Percentiles rank a stretch among this genome's conserved stretches.
phyloP scores from a whole-genome alignment of 1,140 invertebrate genomes.

The Chironomus striatipennis region DNA sequence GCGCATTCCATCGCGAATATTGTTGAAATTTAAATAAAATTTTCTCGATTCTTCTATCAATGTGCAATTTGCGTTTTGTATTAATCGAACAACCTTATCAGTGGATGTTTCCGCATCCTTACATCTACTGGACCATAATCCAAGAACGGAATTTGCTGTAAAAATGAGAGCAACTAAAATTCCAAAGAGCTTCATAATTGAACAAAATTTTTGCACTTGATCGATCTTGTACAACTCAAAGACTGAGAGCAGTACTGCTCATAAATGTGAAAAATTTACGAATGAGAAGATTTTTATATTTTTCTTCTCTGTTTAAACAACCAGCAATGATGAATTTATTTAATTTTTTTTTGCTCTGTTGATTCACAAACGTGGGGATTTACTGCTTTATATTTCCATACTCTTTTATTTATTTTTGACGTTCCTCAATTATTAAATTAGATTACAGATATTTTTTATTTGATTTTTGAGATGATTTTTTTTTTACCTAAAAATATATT shows the following conservation, averaged over 20 bases:
- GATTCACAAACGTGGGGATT: too few relatives aligned
- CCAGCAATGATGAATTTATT: too few relatives aligned
- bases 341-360: too few relatives aligned
- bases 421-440: too few relatives aligned
- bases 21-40: not conserved
- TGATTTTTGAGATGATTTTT: too few relatives aligned
- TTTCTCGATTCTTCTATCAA: not conserved
- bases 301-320: too few relatives aligned
- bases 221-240: not conserved
- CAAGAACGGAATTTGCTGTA: not conserved
- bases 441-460: too few relatives aligned
- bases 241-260: not conserved
- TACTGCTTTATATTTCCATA: too few relatives aligned
- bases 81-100: not conserved
- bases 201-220: not conserved
- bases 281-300: too few relatives aligned
- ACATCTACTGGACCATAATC: not conserved
- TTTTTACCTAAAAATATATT: too few relatives aligned
- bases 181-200: not conserved
- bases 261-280: too few relatives aligned
- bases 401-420: too few relatives aligned
- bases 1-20: not conserved
- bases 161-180: not conserved
- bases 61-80: constrained; percentile 4
- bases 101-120: not conserved